Percentiles rank a stretch among this genome's conserved stretches.
phyloP scores from a whole-genome alignment of 1,140 invertebrate species.

The Musca domestica region DNA sequence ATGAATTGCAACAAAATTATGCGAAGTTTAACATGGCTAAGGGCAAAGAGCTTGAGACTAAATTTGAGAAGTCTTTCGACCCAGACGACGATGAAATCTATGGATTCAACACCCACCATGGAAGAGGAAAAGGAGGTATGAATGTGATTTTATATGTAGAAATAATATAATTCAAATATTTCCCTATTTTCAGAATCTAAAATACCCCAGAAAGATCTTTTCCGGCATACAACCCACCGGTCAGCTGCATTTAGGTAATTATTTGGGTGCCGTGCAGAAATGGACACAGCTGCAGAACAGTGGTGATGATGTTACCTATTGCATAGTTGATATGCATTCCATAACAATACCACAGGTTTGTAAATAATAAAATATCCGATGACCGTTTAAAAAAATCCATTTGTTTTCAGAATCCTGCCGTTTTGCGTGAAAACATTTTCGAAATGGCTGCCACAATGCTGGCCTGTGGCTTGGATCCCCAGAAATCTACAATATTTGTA shows the following conservation, averaged over 20 bases:
- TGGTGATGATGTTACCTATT: conserved; percentile 70
- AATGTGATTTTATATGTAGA: not conserved
- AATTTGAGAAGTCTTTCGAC: too few relatives aligned
- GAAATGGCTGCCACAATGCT: conserved; percentile 80
- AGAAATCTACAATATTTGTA: conserved; percentile 80
- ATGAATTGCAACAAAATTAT: too few relatives aligned
- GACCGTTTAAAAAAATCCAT: not conserved
- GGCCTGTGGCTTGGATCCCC: conserved; percentile 87
- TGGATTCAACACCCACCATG: too few relatives aligned
- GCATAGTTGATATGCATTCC: conserved; percentile 93
- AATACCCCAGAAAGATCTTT: conserved; percentile 66
- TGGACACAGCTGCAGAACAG: conserved; percentile 83
- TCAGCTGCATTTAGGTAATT: conserved; percentile 92
- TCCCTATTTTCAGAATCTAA: not conserved
- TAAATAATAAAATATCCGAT: too few relatives aligned
- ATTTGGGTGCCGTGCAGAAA: conserved; percentile 87
- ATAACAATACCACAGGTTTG: conserved; percentile 77
- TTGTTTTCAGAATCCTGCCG: conserved; percentile 61
- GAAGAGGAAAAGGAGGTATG: conserved; percentile 12
- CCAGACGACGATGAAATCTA: too few relatives aligned
- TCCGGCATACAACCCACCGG: conserved; percentile 97
- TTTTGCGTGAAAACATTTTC: conserved; percentile 70
- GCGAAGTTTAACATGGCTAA: too few relatives aligned
- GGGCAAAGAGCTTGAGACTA: too few relatives aligned
- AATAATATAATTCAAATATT: not conserved